These are phyloP conservation scores for Echiichthys vipera DNA, from an alignment of 2,797 vertebrate species.

Conservation along the genomic window DNA sequence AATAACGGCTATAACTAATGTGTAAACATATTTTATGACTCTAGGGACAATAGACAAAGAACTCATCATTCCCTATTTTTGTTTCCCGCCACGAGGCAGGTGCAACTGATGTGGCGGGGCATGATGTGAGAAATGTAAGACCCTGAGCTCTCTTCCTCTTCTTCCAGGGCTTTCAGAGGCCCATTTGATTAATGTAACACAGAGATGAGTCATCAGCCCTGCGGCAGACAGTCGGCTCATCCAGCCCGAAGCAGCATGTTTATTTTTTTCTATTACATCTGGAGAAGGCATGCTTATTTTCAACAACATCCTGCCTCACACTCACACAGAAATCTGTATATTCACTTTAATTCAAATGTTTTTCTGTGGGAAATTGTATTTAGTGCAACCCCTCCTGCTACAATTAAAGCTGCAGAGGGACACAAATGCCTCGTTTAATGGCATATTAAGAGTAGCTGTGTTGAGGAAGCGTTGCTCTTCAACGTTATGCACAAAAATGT, in stretches of 20 bases:
- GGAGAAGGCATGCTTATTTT: conserved; percentile 19
- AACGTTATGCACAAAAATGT: background rate
- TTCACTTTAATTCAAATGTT: background rate
- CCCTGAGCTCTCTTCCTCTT: conserved; percentile 44
- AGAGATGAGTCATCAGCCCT: conserved; percentile 62
- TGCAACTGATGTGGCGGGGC: conserved; percentile 41
- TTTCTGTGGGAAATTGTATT: conserved; percentile 21
- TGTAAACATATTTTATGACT: conserved; percentile 2
- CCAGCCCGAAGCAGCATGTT: conserved; percentile 35
- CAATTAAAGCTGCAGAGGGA: conserved; percentile 2
- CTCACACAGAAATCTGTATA: background rate
- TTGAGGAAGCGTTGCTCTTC: background rate
- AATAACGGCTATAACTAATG: background rate
- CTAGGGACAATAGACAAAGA: conserved; percentile 19
- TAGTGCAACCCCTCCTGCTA: background rate
- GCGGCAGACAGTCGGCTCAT: conserved; percentile 50
- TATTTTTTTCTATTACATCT: conserved; percentile 27
- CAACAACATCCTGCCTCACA: conserved; percentile 8
- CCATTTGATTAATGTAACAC: conserved; percentile 43
- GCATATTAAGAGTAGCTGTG: background rate
- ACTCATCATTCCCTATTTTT: background rate
- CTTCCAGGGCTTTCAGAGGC: conserved; percentile 32
- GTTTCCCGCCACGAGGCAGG: conserved; percentile 38
- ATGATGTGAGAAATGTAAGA: conserved; percentile 56
- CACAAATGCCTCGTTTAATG: background rate